Conservation (phyloP, 2,113 vertebrate species). For the Chrysochloris asiatica region DNA sequence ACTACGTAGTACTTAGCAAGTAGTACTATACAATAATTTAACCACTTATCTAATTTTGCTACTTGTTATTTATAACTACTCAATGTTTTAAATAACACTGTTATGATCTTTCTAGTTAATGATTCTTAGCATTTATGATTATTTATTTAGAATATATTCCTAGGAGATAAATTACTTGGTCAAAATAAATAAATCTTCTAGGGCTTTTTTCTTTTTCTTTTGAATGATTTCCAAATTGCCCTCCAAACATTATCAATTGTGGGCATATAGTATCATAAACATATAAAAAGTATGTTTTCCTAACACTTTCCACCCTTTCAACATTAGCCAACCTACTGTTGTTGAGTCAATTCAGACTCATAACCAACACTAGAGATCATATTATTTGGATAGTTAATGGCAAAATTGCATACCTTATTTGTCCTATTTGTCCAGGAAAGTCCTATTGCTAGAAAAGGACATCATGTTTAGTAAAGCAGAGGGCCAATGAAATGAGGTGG, state of each 20-base stretch:
- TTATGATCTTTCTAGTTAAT: not conserved
- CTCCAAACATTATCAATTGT: not conserved
- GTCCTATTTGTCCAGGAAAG: not conserved
- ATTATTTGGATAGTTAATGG: not conserved
- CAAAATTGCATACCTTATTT: not conserved
- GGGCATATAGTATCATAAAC: not conserved
- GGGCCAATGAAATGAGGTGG: not conserved
- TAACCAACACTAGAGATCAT: too few relatives aligned
- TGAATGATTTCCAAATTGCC: not conserved
- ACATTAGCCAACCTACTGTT: not conserved
- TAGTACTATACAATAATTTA: not conserved
- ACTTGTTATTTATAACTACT: not conserved
- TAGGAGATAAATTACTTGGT: not conserved
- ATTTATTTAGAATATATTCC: not conserved
- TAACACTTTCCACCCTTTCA: not conserved
- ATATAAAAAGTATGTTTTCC: not conserved
- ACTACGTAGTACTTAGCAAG: not conserved
- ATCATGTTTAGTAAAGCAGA: not conserved
- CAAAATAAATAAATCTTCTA: not conserved
- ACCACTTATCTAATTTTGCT: not conserved
- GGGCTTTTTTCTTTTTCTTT: too few relatives aligned
- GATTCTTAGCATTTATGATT: not conserved
- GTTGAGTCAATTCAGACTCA: too few relatives aligned
- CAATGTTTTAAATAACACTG: not conserved
- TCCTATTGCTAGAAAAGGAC: not conserved